These are phyloP conservation scores for Cranoglanis bouderius DNA, from an alignment of 2,113 vertebrate genomes.

Conservation along the genomic window DNA sequence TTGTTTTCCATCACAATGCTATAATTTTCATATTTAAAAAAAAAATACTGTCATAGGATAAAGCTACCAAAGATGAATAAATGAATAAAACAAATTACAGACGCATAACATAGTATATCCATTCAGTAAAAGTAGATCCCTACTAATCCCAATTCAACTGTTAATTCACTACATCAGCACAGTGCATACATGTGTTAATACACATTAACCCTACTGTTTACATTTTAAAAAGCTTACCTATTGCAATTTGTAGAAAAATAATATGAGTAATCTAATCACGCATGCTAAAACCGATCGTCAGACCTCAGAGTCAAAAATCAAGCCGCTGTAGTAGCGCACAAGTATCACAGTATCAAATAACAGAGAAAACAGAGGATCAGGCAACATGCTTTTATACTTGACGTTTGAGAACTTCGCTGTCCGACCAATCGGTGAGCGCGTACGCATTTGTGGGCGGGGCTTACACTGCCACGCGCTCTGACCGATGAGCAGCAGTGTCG, in stretches of 20 bases:
- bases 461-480: neutral
- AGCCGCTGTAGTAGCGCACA: neutral
- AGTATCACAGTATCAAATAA: too few relatives aligned
- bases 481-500: constrained; percentile 6
- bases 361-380: neutral
- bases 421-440: constrained; percentile 34
- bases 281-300: neutral
- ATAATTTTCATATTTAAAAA: neutral
- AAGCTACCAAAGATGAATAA: neutral
- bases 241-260: neutral
- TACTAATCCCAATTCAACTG: neutral
- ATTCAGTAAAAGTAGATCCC: neutral
- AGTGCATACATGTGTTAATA: neutral
- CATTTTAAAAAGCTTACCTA: neutral
- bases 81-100: neutral
- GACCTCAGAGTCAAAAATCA: neutral
- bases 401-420: constrained; percentile 24
- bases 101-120: neutral
- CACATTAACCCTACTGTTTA: neutral
- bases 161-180: neutral
- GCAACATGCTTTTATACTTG: neutral
- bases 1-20: too few relatives aligned
- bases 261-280: neutral
- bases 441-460: constrained; percentile 29
- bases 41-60: neutral